Evolutionary conservation across 1,140 invertebrate genomes (phyloP).

Genomic region (Apis cerana): DNA sequence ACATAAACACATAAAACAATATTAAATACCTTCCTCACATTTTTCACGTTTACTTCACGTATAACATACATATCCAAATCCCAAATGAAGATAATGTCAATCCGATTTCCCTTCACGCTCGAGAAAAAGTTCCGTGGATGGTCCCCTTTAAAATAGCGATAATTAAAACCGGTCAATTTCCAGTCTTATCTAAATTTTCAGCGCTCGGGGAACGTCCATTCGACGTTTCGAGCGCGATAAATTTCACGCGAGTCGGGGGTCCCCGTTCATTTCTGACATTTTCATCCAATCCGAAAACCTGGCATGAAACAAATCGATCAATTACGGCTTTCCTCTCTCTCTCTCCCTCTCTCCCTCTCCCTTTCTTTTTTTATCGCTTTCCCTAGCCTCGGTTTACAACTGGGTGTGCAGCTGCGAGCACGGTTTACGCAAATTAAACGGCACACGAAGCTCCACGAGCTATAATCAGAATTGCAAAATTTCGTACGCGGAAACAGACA

Average conservation of each 20-base stretch:
- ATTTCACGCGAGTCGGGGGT: background rate
- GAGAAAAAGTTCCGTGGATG: no score
- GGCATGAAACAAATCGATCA: constrained; percentile 15
- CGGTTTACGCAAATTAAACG: constrained; percentile 39
- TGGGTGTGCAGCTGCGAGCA: background rate
- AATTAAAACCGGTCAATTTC: constrained; percentile 24
- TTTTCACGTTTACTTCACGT: no score
- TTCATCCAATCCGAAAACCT: background rate
- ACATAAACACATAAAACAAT: no score
- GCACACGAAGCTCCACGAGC: constrained; percentile 4
- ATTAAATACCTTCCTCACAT: no score
- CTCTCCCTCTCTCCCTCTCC: background rate
- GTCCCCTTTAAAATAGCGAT: background rate
- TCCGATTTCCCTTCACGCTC: no score
- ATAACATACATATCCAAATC: no score
- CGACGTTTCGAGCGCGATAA: background rate
- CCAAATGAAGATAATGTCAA: no score
- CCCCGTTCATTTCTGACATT: constrained; percentile 11
- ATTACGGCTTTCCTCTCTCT: background rate
- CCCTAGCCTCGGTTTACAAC: no score
- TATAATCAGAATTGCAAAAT: constrained; percentile 51
- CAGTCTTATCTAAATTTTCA: constrained; percentile 25
- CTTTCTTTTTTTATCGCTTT: background rate
- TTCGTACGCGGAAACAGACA: constrained; percentile 18
- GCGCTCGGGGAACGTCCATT: background rate